phyloP scores from a whole-genome alignment of 2,888 invertebrate species.

The Drosophila peninsularis region DNA sequence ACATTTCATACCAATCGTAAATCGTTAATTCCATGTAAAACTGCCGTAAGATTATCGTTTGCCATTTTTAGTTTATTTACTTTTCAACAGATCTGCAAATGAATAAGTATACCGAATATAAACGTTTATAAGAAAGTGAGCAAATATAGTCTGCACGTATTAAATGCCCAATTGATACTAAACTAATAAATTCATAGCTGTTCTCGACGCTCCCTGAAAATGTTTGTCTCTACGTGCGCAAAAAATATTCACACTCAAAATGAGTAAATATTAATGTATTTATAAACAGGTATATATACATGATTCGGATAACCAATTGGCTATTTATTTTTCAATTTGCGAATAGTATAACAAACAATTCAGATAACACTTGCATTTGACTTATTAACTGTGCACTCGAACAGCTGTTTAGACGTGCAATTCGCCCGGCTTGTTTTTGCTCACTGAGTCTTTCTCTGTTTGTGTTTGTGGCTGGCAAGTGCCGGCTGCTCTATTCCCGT shows the following conservation, averaged over 20 bases:
- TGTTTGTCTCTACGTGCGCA: not conserved
- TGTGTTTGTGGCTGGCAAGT: not conserved
- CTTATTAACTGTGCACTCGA: conserved; percentile 2
- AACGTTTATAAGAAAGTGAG: not conserved
- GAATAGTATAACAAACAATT: not conserved
- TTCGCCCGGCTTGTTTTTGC: conserved; percentile 9
- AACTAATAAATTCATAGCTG: conserved; percentile 4
- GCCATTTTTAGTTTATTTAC: conserved; percentile 63
- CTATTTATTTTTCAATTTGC: not conserved
- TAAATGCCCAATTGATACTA: conserved; percentile 41
- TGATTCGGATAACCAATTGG: not conserved
- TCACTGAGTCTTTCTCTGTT: not conserved
- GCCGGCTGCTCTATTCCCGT: conserved; percentile 1
- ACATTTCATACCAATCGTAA: conserved; percentile 87
- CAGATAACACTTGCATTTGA: not conserved
- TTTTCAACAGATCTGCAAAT: not conserved
- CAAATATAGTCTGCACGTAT: conserved; percentile 8
- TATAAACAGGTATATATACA: not conserved
- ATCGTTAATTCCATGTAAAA: conserved; percentile 90
- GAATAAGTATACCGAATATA: not conserved
- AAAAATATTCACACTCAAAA: not conserved
- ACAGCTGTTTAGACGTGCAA: conserved; percentile 15
- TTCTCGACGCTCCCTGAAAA: not conserved
- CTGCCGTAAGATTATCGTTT: conserved; percentile 90
- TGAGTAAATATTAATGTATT: not conserved